Evolutionary conservation across 2,113 vertebrate species (phyloP), one percentile per base, ranked within the genome.

Genomic region (Indicator indicator): DNA sequence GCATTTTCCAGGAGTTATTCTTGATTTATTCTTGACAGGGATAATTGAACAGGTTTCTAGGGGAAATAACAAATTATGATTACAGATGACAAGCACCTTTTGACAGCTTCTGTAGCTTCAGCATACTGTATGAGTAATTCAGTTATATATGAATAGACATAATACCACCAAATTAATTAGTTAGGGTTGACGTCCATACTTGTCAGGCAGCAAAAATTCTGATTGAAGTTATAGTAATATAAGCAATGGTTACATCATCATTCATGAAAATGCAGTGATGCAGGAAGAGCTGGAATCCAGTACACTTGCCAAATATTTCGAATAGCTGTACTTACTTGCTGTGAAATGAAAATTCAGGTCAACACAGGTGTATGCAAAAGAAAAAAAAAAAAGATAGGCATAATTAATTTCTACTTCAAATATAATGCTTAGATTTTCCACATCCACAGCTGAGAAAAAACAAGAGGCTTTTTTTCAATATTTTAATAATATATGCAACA

Each of bases 41-140:
- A 40, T 86, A 93, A 88, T 89, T 89, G 64, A 91, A 90, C 83
- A 88, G 65, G 87, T 88, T 93, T 92, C 78, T 56, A 77, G 33
- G 79, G 69, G n/a, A 89, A 86, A 88, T 68, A 90, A 68, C 16
- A 77, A 87, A 85, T 69, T 8, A 52, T 89, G 76, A 81, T 86
- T 88, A 74, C 24, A 33, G 33, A 93, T 68, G 79, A 83, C 60
- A 89, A 86, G 50, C 33, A 86, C 19, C 5, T 75, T 94, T 81
- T 88, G 56, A 88, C 84, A 85, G 30, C 48, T 91, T 94, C 75
- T 74, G 48, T 83, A 88, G 33, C 73, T 94, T 81, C 48, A 81
- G 28, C 16, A 54, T 71, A 44, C 10, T 62, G 5, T 12, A 68
- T 59, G 30, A 70, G 8, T 77, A 74, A 74, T 59, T 68, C 28